A percentile compares a stretch with the other conserved stretches of the same genome.
Evolutionary conservation across 2,888 invertebrate species (phyloP).

Genomic region (Papilio gigon): DNA sequence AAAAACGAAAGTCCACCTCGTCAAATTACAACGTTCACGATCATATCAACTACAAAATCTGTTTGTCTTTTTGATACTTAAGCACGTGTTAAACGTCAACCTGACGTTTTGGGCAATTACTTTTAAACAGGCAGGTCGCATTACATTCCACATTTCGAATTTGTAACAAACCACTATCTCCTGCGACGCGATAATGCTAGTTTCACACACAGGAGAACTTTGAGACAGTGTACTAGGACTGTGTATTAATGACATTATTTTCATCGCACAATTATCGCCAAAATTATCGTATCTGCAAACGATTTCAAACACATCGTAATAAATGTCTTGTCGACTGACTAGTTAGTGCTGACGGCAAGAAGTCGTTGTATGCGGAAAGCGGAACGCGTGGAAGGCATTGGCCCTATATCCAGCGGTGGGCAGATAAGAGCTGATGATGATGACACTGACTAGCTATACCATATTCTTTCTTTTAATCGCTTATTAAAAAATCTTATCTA

Average conservation of each 20-base stretch:
- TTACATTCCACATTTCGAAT: constrained; percentile 33
- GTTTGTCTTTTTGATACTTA: constrained; percentile 29
- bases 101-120: constrained; percentile 33
- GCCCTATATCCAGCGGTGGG: too few relatives aligned
- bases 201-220: background rate
- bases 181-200: constrained; percentile 38
- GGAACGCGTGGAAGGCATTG: too few relatives aligned
- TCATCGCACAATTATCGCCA: background rate
- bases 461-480: too few relatives aligned
- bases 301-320: too few relatives aligned
- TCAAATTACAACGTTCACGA: constrained; percentile 27
- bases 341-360: too few relatives aligned
- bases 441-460: too few relatives aligned
- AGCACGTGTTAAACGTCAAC: constrained; percentile 30
- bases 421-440: too few relatives aligned
- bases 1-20: constrained; percentile 19
- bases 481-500: too few relatives aligned
- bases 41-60: constrained; percentile 26
- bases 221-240: background rate
- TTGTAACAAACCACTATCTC: constrained; percentile 9
- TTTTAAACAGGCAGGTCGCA: constrained; percentile 25
- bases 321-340: too few relatives aligned
- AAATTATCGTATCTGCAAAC: too few relatives aligned
- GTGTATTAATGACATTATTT: background rate
- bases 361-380: too few relatives aligned